These are phyloP conservation scores for Erynnis tages DNA, from an alignment of 2,888 invertebrate species.

Conservation along the genomic window DNA sequence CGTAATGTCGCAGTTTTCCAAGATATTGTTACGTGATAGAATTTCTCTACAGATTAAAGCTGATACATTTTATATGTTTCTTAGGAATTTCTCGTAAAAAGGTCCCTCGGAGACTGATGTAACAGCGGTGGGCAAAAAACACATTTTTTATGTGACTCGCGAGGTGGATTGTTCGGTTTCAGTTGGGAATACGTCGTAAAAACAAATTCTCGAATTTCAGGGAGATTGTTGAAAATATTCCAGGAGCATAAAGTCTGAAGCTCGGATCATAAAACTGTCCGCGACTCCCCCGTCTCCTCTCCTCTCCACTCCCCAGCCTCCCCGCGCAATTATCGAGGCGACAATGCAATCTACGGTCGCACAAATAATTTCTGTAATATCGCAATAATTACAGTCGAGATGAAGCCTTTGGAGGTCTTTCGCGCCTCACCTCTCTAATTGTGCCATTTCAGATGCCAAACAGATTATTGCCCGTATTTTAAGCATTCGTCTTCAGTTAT, in stretches of 20 bases:
- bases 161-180: constrained; percentile 13
- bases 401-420: background rate
- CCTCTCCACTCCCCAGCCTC: background rate
- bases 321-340: background rate
- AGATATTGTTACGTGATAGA: too few relatives aligned
- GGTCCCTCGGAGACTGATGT: background rate
- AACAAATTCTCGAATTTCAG: constrained; percentile 17
- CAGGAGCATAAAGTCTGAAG: constrained; percentile 11
- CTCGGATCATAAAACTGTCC: constrained; percentile 18
- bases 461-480: background rate
- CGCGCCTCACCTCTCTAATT: background rate
- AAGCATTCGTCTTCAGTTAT: background rate
- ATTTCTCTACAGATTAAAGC: too few relatives aligned
- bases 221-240: constrained; percentile 15
- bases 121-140: constrained; percentile 2
- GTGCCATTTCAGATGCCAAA: background rate
- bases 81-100: constrained; percentile 2
- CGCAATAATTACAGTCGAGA: constrained; percentile 1
- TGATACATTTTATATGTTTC: too few relatives aligned
- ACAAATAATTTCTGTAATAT: constrained; percentile 1
- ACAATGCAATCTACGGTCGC: constrained; percentile 10
- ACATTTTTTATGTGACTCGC: constrained; percentile 11
- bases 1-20: too few relatives aligned
- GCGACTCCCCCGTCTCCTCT: background rate
- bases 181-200: constrained; percentile 19